Conservation (phyloP, 2,797 vertebrate genomes). For the Hypotaenidia philippensis region DNA sequence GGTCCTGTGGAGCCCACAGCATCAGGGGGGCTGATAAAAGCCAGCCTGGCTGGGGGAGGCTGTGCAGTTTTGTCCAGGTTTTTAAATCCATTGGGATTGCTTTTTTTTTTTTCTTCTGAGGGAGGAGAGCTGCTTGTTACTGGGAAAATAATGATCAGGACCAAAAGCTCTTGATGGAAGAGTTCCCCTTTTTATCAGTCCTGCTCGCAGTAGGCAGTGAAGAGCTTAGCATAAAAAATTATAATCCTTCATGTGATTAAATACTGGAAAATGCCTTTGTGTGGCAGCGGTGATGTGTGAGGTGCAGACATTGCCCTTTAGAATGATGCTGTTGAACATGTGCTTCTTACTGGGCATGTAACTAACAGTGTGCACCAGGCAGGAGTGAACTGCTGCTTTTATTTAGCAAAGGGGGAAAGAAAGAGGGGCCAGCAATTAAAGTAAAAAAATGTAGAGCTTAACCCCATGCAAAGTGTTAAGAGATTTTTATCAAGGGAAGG, state of each 20-base stretch:
- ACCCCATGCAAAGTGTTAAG: neutral
- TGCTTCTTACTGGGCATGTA: neutral
- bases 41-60: neutral
- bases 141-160: neutral
- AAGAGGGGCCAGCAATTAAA: neutral
- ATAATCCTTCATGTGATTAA: neutral
- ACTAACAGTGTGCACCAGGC: neutral
- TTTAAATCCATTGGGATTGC: neutral
- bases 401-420: neutral
- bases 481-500: neutral
- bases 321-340: neutral
- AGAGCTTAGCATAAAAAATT: neutral
- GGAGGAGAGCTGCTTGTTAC: neutral
- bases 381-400: neutral
- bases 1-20: neutral
- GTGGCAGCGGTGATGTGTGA: neutral
- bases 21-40: neutral
- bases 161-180: neutral
- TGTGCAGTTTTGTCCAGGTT: neutral
- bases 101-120: neutral
- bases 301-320: neutral
- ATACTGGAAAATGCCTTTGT: neutral
- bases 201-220: rapidly evolving
- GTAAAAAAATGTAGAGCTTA: neutral
- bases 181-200: neutral